Base-by-base conservation (phyloP, 2,888 invertebrate species). In the Eustalomyia histrio region DNA sequence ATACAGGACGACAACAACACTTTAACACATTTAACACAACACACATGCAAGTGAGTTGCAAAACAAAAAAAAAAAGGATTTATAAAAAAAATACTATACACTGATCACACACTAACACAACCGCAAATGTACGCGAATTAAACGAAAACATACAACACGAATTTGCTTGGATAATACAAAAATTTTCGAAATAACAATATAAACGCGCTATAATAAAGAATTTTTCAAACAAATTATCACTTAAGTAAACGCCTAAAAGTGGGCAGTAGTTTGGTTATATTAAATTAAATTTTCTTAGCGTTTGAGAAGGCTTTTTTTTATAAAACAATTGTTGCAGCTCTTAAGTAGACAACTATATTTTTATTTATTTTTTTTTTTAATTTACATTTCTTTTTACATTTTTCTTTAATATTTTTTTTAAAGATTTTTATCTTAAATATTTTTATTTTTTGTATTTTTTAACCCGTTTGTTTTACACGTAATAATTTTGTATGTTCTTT, bases 61-160 rank as follows among this genome's bases (percentile, higher is more conserved):
- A 53, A 18, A 50, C 16, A 1, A 17, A 50, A 18, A 50, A 50
- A 4, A 50, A 50, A 18, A 53, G 17, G n/a, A n/a, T n/a, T 17
- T 17, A 50, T 50, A 17, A 50, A 50, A 53, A 9, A 53, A 8
- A 16, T 10, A 57, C 29, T 29, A 57, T 14, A 18, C 21, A 65
- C 12, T 24, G 47, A 43, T 57, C 29, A 50, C 50, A 29, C 29
- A 17, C 21, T 52, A 29, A 43, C 55, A 79, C 65, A 72, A 69
- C 76, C 63, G 24, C 76, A 69, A 71, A 64, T 55, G 58, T 1
- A 39, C 7, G 39, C 63, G 52, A n/a, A 47, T 47, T 47, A 39
- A 39, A 39, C 14, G 39, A 39, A 39, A 39, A 39, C n/a, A 47
- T 6, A 47, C 43, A 47, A 47, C n/a, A 47, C 43, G 1, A 4